Conservation (phyloP, 2,888 invertebrate species). For the Acanthacorydalis orientalis region DNA sequence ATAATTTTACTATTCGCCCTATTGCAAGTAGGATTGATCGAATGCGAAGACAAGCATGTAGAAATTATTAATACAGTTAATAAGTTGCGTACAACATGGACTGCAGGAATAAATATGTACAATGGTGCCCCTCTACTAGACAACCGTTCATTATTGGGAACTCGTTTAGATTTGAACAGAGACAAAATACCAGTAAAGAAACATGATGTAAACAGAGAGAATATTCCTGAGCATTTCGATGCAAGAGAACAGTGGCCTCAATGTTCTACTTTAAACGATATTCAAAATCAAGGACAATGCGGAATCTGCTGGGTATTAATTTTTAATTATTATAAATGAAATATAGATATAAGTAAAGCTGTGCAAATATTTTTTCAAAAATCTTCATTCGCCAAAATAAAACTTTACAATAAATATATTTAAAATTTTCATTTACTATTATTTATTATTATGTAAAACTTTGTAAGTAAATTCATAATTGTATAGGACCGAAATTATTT, state of each 20-base stretch:
- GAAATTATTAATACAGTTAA: neutral
- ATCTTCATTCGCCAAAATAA: no score
- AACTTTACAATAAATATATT: no score
- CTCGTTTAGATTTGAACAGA: neutral
- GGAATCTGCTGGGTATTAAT: slow-evolving; percentile 17
- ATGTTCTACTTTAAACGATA: neutral
- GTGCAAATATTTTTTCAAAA: no score
- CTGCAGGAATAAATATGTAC: neutral
- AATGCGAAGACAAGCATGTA: no score
- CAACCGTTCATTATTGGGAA: neutral
- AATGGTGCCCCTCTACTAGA: neutral
- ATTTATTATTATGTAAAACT: no score
- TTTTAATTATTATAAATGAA: no score
- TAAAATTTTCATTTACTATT: no score
- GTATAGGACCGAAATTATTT: no score
- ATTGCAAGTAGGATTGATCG: no score
- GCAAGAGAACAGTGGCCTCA: neutral
- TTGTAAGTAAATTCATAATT: no score
- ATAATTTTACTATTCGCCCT: no score
- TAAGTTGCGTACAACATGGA: neutral
- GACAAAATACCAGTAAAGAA: neutral
- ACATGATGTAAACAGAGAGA: neutral
- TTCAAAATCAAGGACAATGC: neutral
- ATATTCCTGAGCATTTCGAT: neutral
- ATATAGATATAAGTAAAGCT: no score